These are phyloP conservation scores for Morpho achilles DNA, from an alignment of 2,888 invertebrate genomes.

Conservation along the genomic window DNA sequence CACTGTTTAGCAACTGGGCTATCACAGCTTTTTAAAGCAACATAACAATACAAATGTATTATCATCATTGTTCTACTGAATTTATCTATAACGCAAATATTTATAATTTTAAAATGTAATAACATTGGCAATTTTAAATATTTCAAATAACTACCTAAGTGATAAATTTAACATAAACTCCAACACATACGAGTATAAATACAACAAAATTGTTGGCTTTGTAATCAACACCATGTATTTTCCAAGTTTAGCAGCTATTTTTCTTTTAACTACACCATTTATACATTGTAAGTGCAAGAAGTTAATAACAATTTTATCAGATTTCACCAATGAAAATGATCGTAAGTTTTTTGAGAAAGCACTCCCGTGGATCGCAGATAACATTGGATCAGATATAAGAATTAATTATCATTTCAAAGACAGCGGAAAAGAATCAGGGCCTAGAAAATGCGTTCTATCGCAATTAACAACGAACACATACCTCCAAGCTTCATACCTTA, in stretches of 20 bases:
- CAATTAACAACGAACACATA: slow-evolving; percentile 26
- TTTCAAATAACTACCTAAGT: too few relatives aligned
- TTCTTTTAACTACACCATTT: slow-evolving; percentile 7
- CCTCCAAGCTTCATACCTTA: slow-evolving; percentile 29
- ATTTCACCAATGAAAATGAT: slow-evolving; percentile 33
- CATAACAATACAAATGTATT: too few relatives aligned
- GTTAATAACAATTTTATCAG: slow-evolving; percentile 34
- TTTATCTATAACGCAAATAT: too few relatives aligned
- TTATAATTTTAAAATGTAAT: too few relatives aligned
- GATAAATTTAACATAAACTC: too few relatives aligned
- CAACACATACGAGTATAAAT: background rate
- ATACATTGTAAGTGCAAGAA: slow-evolving; percentile 26
- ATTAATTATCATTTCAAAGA: slow-evolving; percentile 34
- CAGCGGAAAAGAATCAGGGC: slow-evolving; percentile 27
- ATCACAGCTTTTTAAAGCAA: too few relatives aligned
- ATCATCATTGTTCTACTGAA: too few relatives aligned
- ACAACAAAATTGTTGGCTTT: background rate
- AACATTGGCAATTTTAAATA: too few relatives aligned
- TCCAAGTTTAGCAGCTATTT: background rate
- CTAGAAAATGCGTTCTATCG: slow-evolving; percentile 32
- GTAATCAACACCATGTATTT: slow-evolving; percentile 12
- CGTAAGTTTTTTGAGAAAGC: slow-evolving; percentile 33
- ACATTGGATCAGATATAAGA: slow-evolving; percentile 32
- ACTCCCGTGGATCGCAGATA: slow-evolving; percentile 38
- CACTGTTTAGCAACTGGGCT: too few relatives aligned